Evolutionary conservation across 1,140 invertebrate genomes (phyloP), one percentile per base, ranked within the genome.

Genomic region (Eufriesea mexicana): DNA sequence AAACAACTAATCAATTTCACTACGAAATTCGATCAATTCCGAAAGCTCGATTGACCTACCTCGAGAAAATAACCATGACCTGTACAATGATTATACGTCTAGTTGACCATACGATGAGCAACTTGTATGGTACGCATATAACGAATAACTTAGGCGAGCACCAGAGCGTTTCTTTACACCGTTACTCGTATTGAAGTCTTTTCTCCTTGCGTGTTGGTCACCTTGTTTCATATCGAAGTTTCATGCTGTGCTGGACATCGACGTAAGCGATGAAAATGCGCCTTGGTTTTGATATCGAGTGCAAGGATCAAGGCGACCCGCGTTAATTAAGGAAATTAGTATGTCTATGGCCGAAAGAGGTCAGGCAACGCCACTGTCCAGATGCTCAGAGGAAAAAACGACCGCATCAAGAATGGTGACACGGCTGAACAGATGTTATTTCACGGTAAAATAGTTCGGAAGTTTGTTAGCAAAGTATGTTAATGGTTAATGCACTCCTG

Each of bases 161-260:
- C 85, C 90, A 92, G 91, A 92, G 91, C 92, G 91, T 93, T 90
- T 90, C 91, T 81, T 89, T 85, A 87, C 86, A 92, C 92, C 92
- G 92, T 92, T 92, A 93, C 87, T 86, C 86, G 80, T 79, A 89
- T 88, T 68, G 86, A 87, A 88, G 79, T 87, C 61, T 85, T 72
- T 57, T 82, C 75, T 77, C 62, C 70, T 77, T 71, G 82, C 74
- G 71, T 80, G 75, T 71, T 73, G 74, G 57, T 75, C 86, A 82
- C 78, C 86, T 78, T 87, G 64, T 78, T 85, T 85, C 61, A 47
- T 88, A 80, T 79, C 83, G 62, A 81, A 81, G 47, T 62, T 47
- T 64, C 74, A 66, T 79, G 59, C 82, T 20, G 28, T 51, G 70
- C 67, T 77, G 49, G 51, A 8, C 49, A 54, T 71, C 14, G 6